These are phyloP conservation scores for Sprattus sprattus DNA, from an alignment of 2,113 vertebrate genomes.

Conservation along the genomic window DNA sequence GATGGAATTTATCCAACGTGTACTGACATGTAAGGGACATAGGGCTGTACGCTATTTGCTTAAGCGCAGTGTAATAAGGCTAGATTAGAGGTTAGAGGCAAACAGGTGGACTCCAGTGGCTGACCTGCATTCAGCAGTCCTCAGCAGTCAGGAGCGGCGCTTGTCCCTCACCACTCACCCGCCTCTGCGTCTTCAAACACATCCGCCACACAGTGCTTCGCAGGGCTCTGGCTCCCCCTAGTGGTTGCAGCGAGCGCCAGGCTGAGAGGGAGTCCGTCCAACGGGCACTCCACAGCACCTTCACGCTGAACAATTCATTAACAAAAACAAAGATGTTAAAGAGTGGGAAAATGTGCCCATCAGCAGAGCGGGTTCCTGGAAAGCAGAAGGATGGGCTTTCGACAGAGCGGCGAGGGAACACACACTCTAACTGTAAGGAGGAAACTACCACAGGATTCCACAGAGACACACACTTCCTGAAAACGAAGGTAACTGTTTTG, in stretches of 20 bases:
- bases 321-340: slow-evolving; percentile 8
- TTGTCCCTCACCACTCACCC: not conserved
- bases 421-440: no score
- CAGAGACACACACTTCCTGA: not conserved
- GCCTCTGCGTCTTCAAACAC: not conserved
- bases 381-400: not conserved
- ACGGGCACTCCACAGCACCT: not conserved
- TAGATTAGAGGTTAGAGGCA: not conserved
- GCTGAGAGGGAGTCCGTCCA: not conserved
- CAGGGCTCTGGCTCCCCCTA: slow-evolving; percentile 72
- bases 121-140: not conserved
- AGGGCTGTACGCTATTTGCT: not conserved
- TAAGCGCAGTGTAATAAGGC: not conserved
- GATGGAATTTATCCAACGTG: not conserved
- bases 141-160: not conserved
- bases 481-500: not conserved
- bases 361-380: slow-evolving; percentile 5
- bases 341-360: not conserved
- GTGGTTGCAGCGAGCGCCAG: slow-evolving; percentile 53
- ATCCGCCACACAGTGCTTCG: slow-evolving; percentile 31
- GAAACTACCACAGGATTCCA: not conserved
- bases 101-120: not conserved
- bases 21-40: not conserved
- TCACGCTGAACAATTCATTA: not conserved
- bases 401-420: not conserved